Evolutionary conservation across 2,797 vertebrate genomes (phyloP).

Genomic region (Zalophus californianus): DNA sequence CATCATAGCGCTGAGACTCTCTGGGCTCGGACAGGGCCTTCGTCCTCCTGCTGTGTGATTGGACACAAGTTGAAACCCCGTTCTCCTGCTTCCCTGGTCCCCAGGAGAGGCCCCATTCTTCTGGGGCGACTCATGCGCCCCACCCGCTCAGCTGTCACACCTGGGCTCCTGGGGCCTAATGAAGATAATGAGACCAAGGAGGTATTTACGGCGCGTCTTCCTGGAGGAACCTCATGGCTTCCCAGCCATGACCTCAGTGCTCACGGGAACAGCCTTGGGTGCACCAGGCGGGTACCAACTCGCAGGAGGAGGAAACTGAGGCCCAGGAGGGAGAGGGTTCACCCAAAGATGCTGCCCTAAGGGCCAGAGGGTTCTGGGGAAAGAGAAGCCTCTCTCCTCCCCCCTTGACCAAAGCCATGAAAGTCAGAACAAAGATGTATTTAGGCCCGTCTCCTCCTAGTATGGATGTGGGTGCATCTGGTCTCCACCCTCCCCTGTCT

Average conservation of each 20-base stretch:
- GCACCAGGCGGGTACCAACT: neutral
- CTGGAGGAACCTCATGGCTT: neutral
- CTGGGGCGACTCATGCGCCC: neutral
- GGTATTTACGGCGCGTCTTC: neutral
- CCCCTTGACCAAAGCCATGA: neutral
- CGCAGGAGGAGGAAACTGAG: constrained; percentile 26
- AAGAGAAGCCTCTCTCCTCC: neutral
- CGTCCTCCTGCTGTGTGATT: neutral
- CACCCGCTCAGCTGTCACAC: neutral
- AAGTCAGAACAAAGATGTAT: neutral
- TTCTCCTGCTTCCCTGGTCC: neutral
- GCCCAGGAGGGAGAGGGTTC: neutral
- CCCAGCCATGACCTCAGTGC: constrained; percentile 6
- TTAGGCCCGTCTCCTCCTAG: neutral
- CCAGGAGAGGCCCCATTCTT: neutral
- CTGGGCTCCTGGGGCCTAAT: neutral
- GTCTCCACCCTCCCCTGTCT: neutral
- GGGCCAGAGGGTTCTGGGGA: neutral
- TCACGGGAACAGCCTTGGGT: neutral
- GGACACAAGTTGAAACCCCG: neutral
- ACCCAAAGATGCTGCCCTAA: neutral
- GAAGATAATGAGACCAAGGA: neutral
- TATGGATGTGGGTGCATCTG: fast-evolving
- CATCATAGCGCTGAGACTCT: too few relatives aligned
- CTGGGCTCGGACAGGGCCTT: too few relatives aligned